phyloP scores from a whole-genome alignment of 2,797 vertebrate genomes.

The Rhynchotus rufescens region DNA sequence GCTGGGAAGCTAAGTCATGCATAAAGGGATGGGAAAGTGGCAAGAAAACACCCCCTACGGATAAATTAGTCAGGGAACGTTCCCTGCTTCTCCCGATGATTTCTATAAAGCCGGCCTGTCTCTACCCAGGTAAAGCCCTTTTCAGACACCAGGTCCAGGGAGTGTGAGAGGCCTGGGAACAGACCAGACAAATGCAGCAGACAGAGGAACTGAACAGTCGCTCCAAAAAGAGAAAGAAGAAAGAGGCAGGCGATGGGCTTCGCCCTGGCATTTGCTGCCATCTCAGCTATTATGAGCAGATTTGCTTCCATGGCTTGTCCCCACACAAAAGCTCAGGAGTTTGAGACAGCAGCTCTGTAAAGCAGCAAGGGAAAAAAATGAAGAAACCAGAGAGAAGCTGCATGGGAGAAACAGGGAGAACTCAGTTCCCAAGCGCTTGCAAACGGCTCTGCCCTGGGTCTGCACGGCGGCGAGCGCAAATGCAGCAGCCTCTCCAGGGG shows the following conservation, averaged over 20 bases:
- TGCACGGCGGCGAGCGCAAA: background rate
- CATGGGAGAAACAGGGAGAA: background rate
- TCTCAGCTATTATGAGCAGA: background rate
- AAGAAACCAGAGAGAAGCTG: background rate
- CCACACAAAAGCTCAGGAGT: background rate
- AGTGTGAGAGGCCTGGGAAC: conserved; percentile 29
- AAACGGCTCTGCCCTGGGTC: background rate
- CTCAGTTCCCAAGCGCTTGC: background rate
- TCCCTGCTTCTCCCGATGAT: conserved; percentile 43
- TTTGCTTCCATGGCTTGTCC: conserved; percentile 1
- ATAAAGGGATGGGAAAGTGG: conserved; percentile 69
- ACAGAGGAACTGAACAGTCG: background rate
- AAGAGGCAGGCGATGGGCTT: background rate
- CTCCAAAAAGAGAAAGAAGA: background rate
- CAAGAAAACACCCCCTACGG: conserved; percentile 70
- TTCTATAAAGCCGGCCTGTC: conserved; percentile 11
- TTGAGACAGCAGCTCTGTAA: background rate
- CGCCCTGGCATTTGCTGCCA: background rate
- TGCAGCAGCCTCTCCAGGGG: background rate
- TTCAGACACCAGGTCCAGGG: conserved; percentile 35
- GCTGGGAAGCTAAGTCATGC: conserved; percentile 71
- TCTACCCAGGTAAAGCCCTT: conserved; percentile 57
- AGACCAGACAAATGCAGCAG: conserved; percentile 25
- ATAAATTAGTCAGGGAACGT: conserved; percentile 67
- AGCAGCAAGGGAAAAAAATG: conserved; percentile 2